Conservation (phyloP, 2,113 vertebrate genomes). For the Nothobranchius furzeri region DNA sequence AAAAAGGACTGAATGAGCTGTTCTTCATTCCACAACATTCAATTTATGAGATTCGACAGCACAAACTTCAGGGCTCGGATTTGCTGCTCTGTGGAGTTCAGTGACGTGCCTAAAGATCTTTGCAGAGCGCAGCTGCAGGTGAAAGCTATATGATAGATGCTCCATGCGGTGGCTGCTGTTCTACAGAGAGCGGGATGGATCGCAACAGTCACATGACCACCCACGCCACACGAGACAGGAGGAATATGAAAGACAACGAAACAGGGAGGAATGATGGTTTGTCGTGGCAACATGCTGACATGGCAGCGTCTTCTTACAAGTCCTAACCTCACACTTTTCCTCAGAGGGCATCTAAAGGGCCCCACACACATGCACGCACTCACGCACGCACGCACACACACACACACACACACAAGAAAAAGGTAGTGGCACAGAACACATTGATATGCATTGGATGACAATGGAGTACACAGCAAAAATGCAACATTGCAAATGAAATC, state of each 20-base stretch:
- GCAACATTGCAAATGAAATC: not conserved
- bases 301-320: constrained; percentile 78
- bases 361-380: constrained; percentile 11
- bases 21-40: constrained; percentile 36
- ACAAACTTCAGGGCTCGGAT: constrained; percentile 15
- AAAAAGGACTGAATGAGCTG: constrained; percentile 8
- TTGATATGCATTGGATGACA: constrained; percentile 26
- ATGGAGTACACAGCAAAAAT: not conserved
- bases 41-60: constrained; percentile 6
- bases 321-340: constrained; percentile 69
- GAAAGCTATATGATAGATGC: constrained; percentile 46
- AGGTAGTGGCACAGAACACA: constrained; percentile 25
- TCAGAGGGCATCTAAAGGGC: constrained; percentile 54
- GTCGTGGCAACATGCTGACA: constrained; percentile 76
- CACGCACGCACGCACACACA: constrained; percentile 10
- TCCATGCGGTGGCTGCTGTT: constrained; percentile 26
- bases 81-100: constrained; percentile 13
- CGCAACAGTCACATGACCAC: constrained; percentile 67
- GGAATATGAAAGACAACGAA: constrained; percentile 63
- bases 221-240: constrained; percentile 37
- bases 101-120: constrained; percentile 10
- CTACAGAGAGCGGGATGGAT: constrained; percentile 44
- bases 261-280: constrained; percentile 59
- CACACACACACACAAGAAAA: constrained; percentile 1
- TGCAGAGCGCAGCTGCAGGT: constrained; percentile 31